Evolutionary conservation across 2,113 vertebrate genomes (phyloP).

Genomic region (Galeopterus variegatus): DNA sequence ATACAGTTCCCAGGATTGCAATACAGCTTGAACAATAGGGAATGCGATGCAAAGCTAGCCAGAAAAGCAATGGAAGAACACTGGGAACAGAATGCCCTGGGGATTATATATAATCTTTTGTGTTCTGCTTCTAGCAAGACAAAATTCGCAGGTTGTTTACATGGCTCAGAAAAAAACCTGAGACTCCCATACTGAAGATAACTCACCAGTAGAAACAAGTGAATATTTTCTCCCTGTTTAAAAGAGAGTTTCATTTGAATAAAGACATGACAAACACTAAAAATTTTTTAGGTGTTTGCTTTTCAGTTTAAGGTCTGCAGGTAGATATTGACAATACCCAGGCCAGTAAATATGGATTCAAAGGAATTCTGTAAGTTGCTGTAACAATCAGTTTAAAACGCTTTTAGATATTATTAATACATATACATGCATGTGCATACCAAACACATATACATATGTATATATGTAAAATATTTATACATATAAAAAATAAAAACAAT

Average conservation of each 20-base stretch:
- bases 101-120: neutral
- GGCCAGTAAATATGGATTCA: neutral
- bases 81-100: neutral
- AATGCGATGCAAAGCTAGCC: neutral
- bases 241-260: neutral
- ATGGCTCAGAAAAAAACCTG: neutral
- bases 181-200: neutral
- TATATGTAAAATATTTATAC: neutral
- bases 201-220: neutral
- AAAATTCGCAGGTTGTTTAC: neutral
- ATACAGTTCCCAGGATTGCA: neutral
- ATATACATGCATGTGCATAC: neutral
- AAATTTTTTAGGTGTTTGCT: neutral
- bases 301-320: neutral
- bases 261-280: neutral
- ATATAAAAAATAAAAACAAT: neutral
- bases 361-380: neutral
- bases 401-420: neutral
- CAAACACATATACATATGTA: neutral
- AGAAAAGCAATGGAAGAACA: neutral
- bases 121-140: neutral
- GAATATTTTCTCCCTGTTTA: neutral
- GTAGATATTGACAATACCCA: neutral
- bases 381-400: neutral
- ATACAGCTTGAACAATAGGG: neutral